A percentile compares a stretch with the other conserved stretches of the same genome.
phyloP scores from a whole-genome alignment of 2,113 vertebrate species.

The Prunella himalayana region DNA sequence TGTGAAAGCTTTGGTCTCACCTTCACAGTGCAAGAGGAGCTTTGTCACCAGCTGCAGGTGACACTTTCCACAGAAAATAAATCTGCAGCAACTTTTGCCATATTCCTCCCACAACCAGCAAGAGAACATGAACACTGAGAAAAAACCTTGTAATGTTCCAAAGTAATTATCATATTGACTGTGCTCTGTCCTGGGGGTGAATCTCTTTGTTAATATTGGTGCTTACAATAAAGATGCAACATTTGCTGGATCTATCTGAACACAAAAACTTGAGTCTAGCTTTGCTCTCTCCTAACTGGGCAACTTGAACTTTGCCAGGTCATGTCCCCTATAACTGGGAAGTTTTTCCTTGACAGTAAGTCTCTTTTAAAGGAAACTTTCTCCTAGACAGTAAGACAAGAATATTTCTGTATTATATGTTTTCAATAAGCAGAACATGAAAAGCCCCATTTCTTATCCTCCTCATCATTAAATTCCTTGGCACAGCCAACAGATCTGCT shows the following conservation, averaged over 20 bases:
- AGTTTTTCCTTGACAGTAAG: neutral
- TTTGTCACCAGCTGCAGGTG: neutral
- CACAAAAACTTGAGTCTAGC: neutral
- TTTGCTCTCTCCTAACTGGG: neutral
- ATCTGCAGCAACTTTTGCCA: neutral
- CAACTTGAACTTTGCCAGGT: neutral
- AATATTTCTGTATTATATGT: neutral
- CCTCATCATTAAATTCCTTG: neutral
- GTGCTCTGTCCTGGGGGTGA: neutral
- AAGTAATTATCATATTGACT: neutral
- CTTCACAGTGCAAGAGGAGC: neutral
- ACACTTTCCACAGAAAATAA: neutral
- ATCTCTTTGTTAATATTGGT: neutral
- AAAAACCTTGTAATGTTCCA: neutral
- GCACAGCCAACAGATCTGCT: neutral
- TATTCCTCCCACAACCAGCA: neutral
- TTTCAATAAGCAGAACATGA: neutral
- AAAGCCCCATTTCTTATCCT: neutral
- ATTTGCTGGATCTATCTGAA: neutral
- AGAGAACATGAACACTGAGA: accelerated
- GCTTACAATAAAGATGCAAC: neutral
- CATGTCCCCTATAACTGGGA: neutral
- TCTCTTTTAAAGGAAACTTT: neutral
- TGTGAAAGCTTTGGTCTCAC: neutral
- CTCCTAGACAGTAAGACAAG: neutral